Conservation (phyloP, 2,113 vertebrate genomes). For the Silurus meridionalis region DNA sequence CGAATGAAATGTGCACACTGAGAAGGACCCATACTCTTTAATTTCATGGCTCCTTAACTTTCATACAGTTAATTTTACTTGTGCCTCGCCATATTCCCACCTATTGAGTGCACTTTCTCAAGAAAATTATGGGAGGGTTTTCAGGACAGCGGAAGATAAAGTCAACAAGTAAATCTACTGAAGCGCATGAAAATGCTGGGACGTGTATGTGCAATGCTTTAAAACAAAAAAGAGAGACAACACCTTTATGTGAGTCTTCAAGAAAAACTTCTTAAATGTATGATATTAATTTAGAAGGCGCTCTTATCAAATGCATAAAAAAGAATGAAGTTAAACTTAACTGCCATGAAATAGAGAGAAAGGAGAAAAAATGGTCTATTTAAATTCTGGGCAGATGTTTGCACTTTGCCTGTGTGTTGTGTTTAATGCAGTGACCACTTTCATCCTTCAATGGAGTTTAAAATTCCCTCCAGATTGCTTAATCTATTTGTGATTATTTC, state of each 20-base stretch:
- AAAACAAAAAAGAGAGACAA: conserved; percentile 5
- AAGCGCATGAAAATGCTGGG: background rate
- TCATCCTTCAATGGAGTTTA: conserved; percentile 31
- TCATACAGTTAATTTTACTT: conserved; percentile 68
- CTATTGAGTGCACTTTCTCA: conserved; percentile 57
- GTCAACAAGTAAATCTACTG: conserved; percentile 41
- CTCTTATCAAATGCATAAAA: conserved; percentile 15
- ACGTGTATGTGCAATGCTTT: background rate
- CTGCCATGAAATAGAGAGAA: background rate
- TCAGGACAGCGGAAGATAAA: conserved; percentile 31
- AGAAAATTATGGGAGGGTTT: conserved; percentile 38
- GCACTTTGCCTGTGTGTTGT: background rate
- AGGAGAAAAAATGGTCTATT: background rate
- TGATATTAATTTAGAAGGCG: background rate
- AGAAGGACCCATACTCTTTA: conserved; percentile 57
- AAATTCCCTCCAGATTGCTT: conserved; percentile 40
- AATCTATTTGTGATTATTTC: conserved; percentile 46
- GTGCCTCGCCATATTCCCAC: conserved; percentile 56
- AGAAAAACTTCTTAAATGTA: background rate
- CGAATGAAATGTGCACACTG: conserved; percentile 31
- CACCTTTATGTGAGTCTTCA: background rate
- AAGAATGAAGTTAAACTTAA: conserved; percentile 25
- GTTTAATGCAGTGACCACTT: conserved; percentile 11
- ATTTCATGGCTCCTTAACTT: conserved; percentile 72
- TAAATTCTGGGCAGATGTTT: conserved; percentile 23